A percentile compares a stretch with the other conserved stretches of the same genome.
phyloP scores from a whole-genome alignment of 1,140 invertebrate genomes.

The Pseudobourletiella spinata region DNA sequence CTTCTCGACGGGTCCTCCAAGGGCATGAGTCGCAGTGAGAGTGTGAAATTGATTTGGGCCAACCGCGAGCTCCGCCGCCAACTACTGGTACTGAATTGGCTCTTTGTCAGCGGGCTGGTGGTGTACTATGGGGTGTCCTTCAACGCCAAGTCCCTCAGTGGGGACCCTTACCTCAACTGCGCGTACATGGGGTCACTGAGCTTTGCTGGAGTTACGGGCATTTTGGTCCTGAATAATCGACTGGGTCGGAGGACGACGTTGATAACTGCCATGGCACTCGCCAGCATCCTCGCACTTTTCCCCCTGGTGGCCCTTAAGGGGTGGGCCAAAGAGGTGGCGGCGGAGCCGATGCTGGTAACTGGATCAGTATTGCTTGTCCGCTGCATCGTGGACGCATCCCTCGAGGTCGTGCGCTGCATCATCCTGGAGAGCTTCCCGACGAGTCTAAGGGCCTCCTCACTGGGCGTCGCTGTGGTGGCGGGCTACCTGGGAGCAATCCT shows the following conservation, averaged over 20 bases:
- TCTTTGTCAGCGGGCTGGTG: slow-evolving; percentile 7
- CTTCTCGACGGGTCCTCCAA: background rate
- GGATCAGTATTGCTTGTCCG: background rate
- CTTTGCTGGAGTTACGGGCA: slow-evolving; percentile 4
- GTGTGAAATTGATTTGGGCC: slow-evolving; percentile 2
- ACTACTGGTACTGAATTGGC: slow-evolving; percentile 6
- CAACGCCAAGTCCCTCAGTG: slow-evolving; percentile 13
- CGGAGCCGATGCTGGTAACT: background rate
- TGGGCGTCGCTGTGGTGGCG: slow-evolving; percentile 19
- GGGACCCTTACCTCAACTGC: slow-evolving; percentile 13
- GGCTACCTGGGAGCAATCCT: slow-evolving; percentile 25
- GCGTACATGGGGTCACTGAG: slow-evolving; percentile 23
- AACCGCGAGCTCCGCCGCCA: slow-evolving; percentile 5
- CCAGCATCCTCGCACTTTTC: background rate
- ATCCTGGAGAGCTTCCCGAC: slow-evolving; percentile 25
- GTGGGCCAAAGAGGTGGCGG: background rate
- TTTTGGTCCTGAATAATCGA: slow-evolving; percentile 21
- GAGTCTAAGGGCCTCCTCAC: slow-evolving; percentile 11
- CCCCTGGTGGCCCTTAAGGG: background rate
- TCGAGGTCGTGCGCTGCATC: slow-evolving; percentile 12
- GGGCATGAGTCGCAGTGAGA: slow-evolving; percentile 6
- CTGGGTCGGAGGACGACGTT: slow-evolving; percentile 11
- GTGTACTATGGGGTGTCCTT: slow-evolving; percentile 21
- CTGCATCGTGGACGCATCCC: slow-evolving; percentile 9
- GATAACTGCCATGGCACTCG: background rate